These are phyloP conservation scores for Bradynema listronoti DNA, from an alignment of 1,140 invertebrate genomes.

Conservation along the genomic window DNA sequence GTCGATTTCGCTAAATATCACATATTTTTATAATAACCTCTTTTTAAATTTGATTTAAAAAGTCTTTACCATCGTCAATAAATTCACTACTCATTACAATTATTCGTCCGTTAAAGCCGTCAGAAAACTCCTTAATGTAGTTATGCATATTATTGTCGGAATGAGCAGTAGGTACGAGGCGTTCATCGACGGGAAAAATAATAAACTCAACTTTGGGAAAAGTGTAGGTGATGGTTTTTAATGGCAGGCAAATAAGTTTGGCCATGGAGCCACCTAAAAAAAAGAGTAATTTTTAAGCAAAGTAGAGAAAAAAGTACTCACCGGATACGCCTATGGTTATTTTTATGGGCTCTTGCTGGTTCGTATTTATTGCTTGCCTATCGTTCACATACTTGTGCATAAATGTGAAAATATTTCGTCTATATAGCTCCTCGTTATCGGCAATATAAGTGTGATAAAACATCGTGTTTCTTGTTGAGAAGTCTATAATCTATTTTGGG, in stretches of 20 bases:
- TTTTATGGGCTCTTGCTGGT: too few species aligned
- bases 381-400: too few species aligned
- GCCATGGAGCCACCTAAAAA: conserved; percentile 55
- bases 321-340: too few species aligned
- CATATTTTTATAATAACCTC: background rate
- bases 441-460: too few species aligned
- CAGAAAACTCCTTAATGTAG: conserved; percentile 34
- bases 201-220: background rate
- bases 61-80: conserved; percentile 31
- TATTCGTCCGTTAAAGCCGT: conserved; percentile 30
- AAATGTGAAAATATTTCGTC: too few species aligned
- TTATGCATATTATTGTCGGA: conserved; percentile 43
- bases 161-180: conserved; percentile 37
- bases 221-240: conserved; percentile 16
- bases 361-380: too few species aligned
- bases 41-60: background rate
- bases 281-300: too few species aligned
- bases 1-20: conserved; percentile 13
- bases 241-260: conserved; percentile 36
- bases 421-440: too few species aligned
- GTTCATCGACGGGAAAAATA: conserved; percentile 49
- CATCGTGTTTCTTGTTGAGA: too few species aligned
- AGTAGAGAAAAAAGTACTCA: too few species aligned
- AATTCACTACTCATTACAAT: conserved; percentile 25
- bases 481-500: too few species aligned